Conservation (phyloP, 2,113 vertebrate species). For the Burhinus bistriatus region DNA sequence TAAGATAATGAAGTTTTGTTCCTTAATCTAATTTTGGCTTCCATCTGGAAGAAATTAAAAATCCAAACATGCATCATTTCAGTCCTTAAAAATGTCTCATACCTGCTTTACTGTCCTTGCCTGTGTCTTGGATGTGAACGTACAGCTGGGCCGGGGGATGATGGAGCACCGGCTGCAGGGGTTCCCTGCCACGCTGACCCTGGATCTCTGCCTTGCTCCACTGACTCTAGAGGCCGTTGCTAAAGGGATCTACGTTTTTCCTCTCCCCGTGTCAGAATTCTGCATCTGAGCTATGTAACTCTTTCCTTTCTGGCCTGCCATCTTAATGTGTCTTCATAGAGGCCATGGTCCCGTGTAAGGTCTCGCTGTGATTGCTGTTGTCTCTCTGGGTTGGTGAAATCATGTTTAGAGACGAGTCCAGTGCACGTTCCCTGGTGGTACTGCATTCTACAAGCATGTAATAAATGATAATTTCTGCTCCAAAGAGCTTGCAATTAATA, state of each 20-base stretch:
- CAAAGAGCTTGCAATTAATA: not conserved
- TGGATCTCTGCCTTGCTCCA: not conserved
- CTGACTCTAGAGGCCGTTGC: not conserved
- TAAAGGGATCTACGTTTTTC: not conserved
- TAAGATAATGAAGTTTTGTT: slow-evolving; percentile 4
- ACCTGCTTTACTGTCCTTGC: not conserved
- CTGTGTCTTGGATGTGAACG: not conserved
- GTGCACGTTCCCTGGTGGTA: accelerated
- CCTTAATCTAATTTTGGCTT: not conserved
- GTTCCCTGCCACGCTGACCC: not conserved
- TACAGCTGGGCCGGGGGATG: accelerated
- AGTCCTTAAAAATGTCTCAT: not conserved
- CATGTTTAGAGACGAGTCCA: not conserved
- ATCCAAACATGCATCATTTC: not conserved
- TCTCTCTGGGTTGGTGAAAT: not conserved
- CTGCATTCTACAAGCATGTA: accelerated
- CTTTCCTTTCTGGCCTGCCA: not conserved
- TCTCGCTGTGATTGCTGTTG: not conserved
- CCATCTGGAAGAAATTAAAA: slow-evolving; percentile 39
- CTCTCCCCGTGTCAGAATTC: not conserved
- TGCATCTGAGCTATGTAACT: accelerated
- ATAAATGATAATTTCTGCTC: not conserved
- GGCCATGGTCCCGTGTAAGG: accelerated
- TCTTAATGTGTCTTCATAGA: accelerated
- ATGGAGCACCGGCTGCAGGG: not conserved